phyloP scores from a whole-genome alignment of 2,888 invertebrate species.

The Drosophila anomalipes region DNA sequence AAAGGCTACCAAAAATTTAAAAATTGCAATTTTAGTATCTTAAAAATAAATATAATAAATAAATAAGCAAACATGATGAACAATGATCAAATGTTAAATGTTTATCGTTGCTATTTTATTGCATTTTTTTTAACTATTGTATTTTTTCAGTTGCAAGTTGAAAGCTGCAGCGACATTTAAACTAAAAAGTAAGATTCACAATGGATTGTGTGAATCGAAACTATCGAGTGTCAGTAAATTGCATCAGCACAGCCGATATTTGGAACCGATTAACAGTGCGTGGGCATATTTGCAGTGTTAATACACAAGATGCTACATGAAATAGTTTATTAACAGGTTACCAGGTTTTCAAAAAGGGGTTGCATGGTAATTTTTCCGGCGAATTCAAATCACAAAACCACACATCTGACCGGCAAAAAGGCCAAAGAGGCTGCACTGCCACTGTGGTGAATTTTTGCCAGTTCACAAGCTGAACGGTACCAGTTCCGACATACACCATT shows the following conservation, averaged over 20 bases:
- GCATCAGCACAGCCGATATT: neutral
- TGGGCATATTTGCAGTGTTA: neutral
- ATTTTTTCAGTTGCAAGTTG: neutral
- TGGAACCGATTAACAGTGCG: neutral
- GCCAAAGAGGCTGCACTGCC: neutral
- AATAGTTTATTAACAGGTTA: neutral
- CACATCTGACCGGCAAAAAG: neutral
- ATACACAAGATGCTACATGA: neutral
- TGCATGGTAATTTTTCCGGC: neutral
- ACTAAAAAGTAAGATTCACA: neutral
- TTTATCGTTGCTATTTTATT: neutral
- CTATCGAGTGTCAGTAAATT: neutral
- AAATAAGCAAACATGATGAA: neutral
- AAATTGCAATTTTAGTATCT: neutral
- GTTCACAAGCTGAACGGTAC: neutral
- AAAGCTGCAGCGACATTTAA: neutral
- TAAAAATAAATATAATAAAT: slow-evolving; percentile 2
- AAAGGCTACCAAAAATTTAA: neutral
- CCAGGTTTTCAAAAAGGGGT: neutral
- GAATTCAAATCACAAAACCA: neutral
- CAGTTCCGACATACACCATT: neutral
- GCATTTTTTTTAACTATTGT: neutral
- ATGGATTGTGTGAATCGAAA: neutral
- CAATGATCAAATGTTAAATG: neutral
- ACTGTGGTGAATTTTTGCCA: slow-evolving; percentile 2